phyloP scores from a whole-genome alignment of 92 coral and sea anemone genomes.

The Parazoanthus atlanticus region DNA sequence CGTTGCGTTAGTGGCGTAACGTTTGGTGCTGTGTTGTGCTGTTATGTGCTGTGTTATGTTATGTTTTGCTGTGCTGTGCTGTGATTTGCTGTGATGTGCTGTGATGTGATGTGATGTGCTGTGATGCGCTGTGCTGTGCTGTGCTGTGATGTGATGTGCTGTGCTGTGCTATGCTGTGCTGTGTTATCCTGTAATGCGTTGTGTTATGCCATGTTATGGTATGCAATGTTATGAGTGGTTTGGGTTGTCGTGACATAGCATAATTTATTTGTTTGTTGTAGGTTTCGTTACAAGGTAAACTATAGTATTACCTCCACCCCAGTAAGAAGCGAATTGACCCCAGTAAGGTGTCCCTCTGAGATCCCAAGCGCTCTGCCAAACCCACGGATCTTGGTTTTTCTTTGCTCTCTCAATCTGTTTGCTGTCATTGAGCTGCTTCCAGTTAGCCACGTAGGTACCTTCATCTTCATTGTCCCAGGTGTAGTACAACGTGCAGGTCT shows the following conservation, averaged over 20 bases:
- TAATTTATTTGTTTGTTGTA: background rate
- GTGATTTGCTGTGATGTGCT: background rate
- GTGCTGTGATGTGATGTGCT: background rate
- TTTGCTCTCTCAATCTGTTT: slow-evolving; percentile 50
- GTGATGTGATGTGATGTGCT: background rate
- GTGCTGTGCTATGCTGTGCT: background rate
- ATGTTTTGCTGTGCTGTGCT: background rate
- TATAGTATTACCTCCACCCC: slow-evolving; percentile 82
- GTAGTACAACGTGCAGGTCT: slow-evolving; percentile 65
- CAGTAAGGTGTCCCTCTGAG: slow-evolving; percentile 89
- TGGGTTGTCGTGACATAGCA: background rate
- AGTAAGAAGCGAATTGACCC: slow-evolving; percentile 82
- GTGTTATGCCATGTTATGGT: background rate
- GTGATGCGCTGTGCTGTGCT: background rate
- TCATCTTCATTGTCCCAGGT: slow-evolving; percentile 80
- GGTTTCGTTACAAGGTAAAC: background rate
- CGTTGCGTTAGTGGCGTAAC: background rate
- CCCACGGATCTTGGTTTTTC: slow-evolving; percentile 66
- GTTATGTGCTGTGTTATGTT: background rate
- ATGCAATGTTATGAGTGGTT: background rate
- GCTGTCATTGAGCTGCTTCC: slow-evolving; percentile 64
- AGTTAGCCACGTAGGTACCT: slow-evolving; percentile 59
- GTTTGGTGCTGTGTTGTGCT: background rate
- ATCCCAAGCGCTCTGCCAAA: slow-evolving; percentile 68
- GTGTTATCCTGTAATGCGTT: background rate